Evolutionary conservation across 64 coral and sea anemone species (phyloP).

Genomic region (Dendronephthya gigantea): DNA sequence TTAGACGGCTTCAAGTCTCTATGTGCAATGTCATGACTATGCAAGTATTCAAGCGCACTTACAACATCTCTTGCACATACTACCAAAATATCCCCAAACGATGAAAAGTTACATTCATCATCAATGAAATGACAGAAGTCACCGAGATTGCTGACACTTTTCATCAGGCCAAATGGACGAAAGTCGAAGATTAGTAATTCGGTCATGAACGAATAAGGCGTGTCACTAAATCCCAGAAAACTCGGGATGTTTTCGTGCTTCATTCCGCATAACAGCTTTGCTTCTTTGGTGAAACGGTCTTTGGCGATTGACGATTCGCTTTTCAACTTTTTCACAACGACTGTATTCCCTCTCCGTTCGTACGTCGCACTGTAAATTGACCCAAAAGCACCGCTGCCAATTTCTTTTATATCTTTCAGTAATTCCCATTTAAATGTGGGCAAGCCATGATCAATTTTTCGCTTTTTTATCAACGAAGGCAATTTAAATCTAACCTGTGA

Average conservation of each 20-base stretch:
- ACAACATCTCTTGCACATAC: constrained; percentile 14
- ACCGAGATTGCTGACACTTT: neutral
- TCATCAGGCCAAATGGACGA: neutral
- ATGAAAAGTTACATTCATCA: neutral
- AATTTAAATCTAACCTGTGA: no score
- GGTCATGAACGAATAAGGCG: constrained; percentile 31
- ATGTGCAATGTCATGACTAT: constrained; percentile 23
- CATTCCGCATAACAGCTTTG: constrained; percentile 6
- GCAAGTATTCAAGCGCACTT: neutral
- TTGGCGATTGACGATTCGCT: constrained; percentile 22
- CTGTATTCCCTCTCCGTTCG: neutral
- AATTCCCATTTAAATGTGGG: no score
- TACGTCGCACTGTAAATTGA: constrained; percentile 29
- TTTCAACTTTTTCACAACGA: constrained; percentile 35
- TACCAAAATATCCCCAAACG: neutral
- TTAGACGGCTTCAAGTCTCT: constrained; percentile 35
- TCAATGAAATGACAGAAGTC: neutral
- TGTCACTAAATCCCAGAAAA: neutral
- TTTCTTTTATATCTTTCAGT: no score
- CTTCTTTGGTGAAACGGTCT: constrained; percentile 28
- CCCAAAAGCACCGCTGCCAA: constrained; percentile 32
- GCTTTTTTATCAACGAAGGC: no score
- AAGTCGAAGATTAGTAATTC: constrained; percentile 17
- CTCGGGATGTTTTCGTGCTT: neutral
- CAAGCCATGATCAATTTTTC: no score